These are phyloP conservation scores for Drosophila neocordata DNA, from an alignment of 1,140 invertebrate genomes.

Conservation along the genomic window DNA sequence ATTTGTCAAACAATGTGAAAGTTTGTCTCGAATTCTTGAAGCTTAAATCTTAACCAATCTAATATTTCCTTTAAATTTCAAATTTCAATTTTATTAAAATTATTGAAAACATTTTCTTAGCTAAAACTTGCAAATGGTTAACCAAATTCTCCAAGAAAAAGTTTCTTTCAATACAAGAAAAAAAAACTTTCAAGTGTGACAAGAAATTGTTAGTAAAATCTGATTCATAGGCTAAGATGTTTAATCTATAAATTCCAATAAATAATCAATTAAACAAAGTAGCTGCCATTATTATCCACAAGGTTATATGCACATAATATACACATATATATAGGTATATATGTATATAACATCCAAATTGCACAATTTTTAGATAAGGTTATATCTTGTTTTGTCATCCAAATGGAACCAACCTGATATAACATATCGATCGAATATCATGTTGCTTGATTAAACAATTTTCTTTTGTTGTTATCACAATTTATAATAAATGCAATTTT, in stretches of 20 bases:
- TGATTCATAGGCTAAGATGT: background rate
- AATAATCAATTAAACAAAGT: background rate
- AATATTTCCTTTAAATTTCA: too few relatives aligned
- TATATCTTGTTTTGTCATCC: constrained; percentile 2
- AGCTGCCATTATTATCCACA: constrained; percentile 4
- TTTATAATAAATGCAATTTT: constrained; percentile 29
- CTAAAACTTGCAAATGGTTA: too few relatives aligned
- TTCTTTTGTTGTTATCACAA: constrained; percentile 62
- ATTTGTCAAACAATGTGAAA: background rate
- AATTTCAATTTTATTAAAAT: too few relatives aligned
- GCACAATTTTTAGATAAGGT: constrained; percentile 17
- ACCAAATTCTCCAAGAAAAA: too few relatives aligned
- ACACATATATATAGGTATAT: background rate
- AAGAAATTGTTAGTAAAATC: background rate
- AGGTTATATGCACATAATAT: constrained; percentile 5
- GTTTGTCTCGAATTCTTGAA: too few relatives aligned
- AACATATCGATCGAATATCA: constrained; percentile 79
- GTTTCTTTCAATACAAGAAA: too few relatives aligned
- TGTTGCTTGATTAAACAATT: too few relatives aligned
- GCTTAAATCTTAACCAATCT: too few relatives aligned
- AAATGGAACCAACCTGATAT: constrained; percentile 79
- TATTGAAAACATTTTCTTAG: too few relatives aligned
- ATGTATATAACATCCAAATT: too few relatives aligned
- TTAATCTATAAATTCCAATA: background rate
- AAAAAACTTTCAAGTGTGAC: background rate